Evolutionary conservation across 1,140 invertebrate species (phyloP).

Genomic region (Euglossa dilemma): DNA sequence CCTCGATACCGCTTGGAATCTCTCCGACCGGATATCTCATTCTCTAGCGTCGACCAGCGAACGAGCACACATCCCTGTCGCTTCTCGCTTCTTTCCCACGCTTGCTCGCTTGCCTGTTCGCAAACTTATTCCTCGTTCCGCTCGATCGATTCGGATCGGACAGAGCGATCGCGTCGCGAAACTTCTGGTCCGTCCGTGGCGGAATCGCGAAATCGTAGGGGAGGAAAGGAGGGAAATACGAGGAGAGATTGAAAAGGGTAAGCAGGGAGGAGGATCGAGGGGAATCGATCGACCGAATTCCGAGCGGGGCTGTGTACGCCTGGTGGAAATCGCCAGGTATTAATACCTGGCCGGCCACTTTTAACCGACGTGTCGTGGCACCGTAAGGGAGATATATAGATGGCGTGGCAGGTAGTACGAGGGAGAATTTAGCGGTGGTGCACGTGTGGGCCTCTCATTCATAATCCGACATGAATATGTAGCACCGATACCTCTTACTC

Average conservation of each 20-base stretch:
- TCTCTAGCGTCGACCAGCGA: neutral
- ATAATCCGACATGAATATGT: slow-evolving; percentile 48
- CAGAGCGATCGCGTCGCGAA: neutral
- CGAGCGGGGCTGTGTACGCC: neutral
- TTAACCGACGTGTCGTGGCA: neutral
- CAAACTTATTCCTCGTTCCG: too few species aligned
- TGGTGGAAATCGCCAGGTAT: neutral
- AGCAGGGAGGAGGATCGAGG: neutral
- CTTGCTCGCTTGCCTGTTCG: neutral
- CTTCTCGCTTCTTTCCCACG: neutral
- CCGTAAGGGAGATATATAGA: neutral
- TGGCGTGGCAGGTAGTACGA: neutral
- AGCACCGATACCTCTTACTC: slow-evolving; percentile 27
- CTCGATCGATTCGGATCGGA: neutral
- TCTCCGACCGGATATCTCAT: neutral
- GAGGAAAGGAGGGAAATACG: neutral
- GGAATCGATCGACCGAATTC: neutral
- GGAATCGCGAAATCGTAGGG: too few species aligned
- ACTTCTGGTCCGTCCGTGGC: neutral
- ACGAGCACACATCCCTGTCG: too few species aligned
- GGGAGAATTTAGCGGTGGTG: neutral
- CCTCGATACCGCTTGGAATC: neutral
- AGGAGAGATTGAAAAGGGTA: neutral
- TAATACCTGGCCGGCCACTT: neutral
- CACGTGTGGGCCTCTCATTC: slow-evolving; percentile 41